Base-by-base conservation (phyloP, 2,113 vertebrate species). In the Crotophaga sulcirostris region DNA sequence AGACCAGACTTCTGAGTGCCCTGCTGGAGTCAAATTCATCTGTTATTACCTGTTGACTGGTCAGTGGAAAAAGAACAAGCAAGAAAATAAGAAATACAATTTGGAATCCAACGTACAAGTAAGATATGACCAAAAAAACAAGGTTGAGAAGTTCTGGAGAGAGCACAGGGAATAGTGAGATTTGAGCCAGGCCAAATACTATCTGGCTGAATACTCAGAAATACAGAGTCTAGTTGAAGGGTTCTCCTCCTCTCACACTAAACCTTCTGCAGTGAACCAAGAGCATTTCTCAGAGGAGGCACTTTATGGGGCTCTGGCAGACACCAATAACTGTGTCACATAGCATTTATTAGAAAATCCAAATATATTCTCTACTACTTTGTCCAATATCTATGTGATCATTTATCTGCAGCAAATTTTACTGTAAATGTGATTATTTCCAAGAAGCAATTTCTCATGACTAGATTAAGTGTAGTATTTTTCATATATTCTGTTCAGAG, bases 341-440 rank as follows among this genome's bases (percentile, higher is more conserved):
- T 36, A 96, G 33, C 69, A 69, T 60, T 94, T 96, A 94, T 96
- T 97, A 97, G 92, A 89, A 90, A 95, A 94, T 96, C 91, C 93
- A 97, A 95, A 96, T 88, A 93, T 89, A 93, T 96, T 96, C 88
- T 89, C 84, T 79, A 95, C 47, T 90, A 96, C 93, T 95, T 87
- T 89, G 89, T 92, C 80, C 86, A 93, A 36, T 89, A 95, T 97
- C 68, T 96, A 60, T 94, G 79, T 63, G 89, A 94, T 70, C 56
- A 87, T 97, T 96, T 98, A 92, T 97, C 77, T 96, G 80, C 33
- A 91, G 84, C 72, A 96, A 96, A 87, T 97, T 97, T 98, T 97
- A 97, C 96, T 95, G 95, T 96, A 98, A 98, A 94, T 76, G 49
- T 96, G 88, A 96, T 97, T 91, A 97, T 95, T 98, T 97, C 95